These are phyloP conservation scores for Coenobita brevimanus DNA, from an alignment of 1,140 invertebrate species.

Conservation along the genomic window DNA sequence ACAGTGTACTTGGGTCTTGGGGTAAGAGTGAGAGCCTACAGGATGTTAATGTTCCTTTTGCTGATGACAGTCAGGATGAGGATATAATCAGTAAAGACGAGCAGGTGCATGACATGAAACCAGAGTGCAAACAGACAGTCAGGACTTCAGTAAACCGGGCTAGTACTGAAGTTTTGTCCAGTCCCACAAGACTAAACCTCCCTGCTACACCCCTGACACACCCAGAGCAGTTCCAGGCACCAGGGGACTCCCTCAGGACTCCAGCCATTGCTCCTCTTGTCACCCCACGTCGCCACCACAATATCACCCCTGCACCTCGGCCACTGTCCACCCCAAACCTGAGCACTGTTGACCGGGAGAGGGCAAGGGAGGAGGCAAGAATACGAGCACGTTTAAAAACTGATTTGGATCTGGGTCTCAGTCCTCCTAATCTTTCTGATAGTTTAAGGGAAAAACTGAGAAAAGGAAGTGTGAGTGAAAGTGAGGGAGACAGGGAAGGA, in stretches of 20 bases:
- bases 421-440: conserved; percentile 81
- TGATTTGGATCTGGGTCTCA: conserved; percentile 82
- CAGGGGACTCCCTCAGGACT: conserved; percentile 7
- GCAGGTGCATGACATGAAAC: neutral
- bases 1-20: conserved; percentile 35
- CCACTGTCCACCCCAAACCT: conserved; percentile 71
- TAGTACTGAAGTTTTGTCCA: conserved; percentile 19
- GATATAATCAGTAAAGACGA: conserved; percentile 29
- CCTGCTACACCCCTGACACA: conserved; percentile 71
- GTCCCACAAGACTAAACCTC: conserved; percentile 47
- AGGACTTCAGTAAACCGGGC: conserved; percentile 9
- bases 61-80: conserved; percentile 57
- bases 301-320: neutral
- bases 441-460: conserved; percentile 51
- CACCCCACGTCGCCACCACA: conserved; percentile 8
- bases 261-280: neutral
- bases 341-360: conserved; percentile 77
- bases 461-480: conserved; percentile 32
- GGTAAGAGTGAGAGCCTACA: conserved; percentile 44
- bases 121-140: neutral
- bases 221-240: conserved; percentile 70
- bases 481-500: neutral
- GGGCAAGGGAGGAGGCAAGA: conserved; percentile 79
- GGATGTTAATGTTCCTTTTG: conserved; percentile 67
- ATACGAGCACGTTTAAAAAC: conserved; percentile 81